Evolutionary conservation across 2,888 invertebrate species (phyloP), one percentile per base, ranked within the genome.

Genomic region (Laothoe populi): DNA sequence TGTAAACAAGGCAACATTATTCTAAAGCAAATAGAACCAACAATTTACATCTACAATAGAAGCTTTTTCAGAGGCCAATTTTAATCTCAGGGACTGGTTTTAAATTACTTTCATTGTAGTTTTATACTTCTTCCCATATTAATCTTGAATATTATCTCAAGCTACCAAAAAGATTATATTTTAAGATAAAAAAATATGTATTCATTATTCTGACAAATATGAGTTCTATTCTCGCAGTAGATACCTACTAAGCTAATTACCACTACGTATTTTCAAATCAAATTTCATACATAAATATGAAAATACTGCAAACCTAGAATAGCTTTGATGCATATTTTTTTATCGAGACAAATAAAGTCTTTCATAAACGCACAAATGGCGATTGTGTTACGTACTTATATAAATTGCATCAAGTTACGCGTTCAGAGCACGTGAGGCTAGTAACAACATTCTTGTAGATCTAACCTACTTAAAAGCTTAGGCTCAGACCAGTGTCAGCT

Each of bases 391-490:
- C 60, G 66, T 19, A 16, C 40, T 11, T 67, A 62, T 61, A 61
- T 61, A 57, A 63, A 49, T 63, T 67, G 64, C 62, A 60, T 66
- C 65, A 46, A 60, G 64, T 67, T 64, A 62, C 64, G 61, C 64
- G 48, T 44, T 59, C 63, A 53, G 26, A 53, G 24, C 53, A 49
- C 42, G 49, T 53, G 26, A 42, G 48, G 40, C 63, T 65, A 57
- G 59, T 61, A 65, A 70, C 70, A 58, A 61, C 66, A 72, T 75
- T 74, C 70, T 67, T 53, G 48, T 31, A 57, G 45, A 68, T 68
- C 68, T 66, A 67, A 64, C 68, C 66, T 64, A 63, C 46, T 66
- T 63, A 60, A 46, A 59, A 26, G n/a, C 16, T 16, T 8, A 26
- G 38, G 57, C 61, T 57, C 44, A 16, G 16, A 49, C 11, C 26